Evolutionary conservation across 2,113 vertebrate genomes (phyloP).

Genomic region (Rhinopomastus cyanomelas): DNA sequence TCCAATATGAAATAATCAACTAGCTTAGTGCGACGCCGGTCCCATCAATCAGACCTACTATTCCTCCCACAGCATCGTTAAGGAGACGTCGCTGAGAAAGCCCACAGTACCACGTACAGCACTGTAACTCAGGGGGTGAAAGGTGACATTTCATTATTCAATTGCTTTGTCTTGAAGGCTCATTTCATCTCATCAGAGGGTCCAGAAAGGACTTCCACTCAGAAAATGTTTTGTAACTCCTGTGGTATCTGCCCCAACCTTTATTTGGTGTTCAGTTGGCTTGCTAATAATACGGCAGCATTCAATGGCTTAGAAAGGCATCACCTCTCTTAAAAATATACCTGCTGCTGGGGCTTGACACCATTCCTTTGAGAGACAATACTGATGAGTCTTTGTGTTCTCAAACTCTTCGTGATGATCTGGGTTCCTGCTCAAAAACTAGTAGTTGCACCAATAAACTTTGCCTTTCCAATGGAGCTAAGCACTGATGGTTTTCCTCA

Average conservation of each 20-base stretch:
- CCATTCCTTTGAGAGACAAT: background rate
- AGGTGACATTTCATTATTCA: conserved; percentile 10
- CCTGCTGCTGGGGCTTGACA: background rate
- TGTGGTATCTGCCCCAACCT: background rate
- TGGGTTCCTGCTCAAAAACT: background rate
- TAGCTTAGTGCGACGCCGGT: conserved; percentile 9
- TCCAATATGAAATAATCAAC: conserved; percentile 63
- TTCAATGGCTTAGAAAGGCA: background rate
- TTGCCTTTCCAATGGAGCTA: background rate
- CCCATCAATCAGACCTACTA: conserved; percentile 48
- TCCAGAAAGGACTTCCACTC: background rate
- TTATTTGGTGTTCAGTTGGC: background rate
- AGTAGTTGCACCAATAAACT: background rate
- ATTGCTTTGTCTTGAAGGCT: background rate
- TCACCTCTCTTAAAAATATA: background rate
- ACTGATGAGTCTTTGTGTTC: background rate
- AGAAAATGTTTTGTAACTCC: background rate
- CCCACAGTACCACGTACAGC: background rate
- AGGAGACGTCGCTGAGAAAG: conserved; percentile 41
- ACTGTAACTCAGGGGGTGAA: conserved; percentile 29
- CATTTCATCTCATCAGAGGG: background rate
- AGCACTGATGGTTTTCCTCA: background rate
- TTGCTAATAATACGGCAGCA: background rate
- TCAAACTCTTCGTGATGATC: background rate
- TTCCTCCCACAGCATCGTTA: conserved; percentile 37